phyloP scores from a whole-genome alignment of 2,888 invertebrate genomes.

The Sipha maydis region DNA sequence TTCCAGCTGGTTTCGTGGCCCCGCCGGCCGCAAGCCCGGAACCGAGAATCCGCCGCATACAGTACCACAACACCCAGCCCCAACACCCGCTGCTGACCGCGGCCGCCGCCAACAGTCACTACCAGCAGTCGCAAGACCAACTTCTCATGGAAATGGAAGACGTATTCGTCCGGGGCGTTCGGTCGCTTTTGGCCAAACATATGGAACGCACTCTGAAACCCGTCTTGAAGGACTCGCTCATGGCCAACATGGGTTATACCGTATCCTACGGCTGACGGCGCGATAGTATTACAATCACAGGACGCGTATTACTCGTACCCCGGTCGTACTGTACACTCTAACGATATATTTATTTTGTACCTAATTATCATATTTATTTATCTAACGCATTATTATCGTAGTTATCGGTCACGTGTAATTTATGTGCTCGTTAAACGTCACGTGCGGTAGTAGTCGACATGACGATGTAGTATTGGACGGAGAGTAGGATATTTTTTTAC shows the following conservation, averaged over 20 bases:
- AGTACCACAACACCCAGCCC: slow-evolving; percentile 19
- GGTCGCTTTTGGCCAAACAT: slow-evolving; percentile 80
- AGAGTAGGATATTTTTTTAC: too few relatives aligned
- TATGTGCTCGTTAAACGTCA: too few relatives aligned
- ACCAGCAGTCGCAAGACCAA: slow-evolving; percentile 32
- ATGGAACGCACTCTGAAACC: slow-evolving; percentile 87
- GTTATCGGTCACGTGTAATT: not conserved
- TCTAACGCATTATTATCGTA: not conserved
- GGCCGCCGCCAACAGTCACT: not conserved
- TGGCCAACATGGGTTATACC: slow-evolving; percentile 89
- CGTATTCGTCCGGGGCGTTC: slow-evolving; percentile 83
- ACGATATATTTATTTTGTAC: not conserved
- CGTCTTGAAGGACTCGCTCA: slow-evolving; percentile 85
- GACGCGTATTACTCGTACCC: not conserved
- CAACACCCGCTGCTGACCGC: slow-evolving; percentile 17
- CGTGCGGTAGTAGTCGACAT: too few relatives aligned
- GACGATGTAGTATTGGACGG: too few relatives aligned
- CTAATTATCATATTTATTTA: not conserved
- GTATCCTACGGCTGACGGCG: slow-evolving; percentile 79
- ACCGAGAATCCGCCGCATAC: slow-evolving; percentile 37
- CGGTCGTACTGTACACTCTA: not conserved
- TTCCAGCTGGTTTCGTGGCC: slow-evolving; percentile 36
- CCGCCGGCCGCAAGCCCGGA: slow-evolving; percentile 11
- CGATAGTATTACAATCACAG: not conserved
- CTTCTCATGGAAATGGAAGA: slow-evolving; percentile 78